Percentiles rank a stretch among this genome's conserved stretches.
Evolutionary conservation across 1,140 invertebrate species (phyloP).

Genomic region (Sinonovacula constricta): DNA sequence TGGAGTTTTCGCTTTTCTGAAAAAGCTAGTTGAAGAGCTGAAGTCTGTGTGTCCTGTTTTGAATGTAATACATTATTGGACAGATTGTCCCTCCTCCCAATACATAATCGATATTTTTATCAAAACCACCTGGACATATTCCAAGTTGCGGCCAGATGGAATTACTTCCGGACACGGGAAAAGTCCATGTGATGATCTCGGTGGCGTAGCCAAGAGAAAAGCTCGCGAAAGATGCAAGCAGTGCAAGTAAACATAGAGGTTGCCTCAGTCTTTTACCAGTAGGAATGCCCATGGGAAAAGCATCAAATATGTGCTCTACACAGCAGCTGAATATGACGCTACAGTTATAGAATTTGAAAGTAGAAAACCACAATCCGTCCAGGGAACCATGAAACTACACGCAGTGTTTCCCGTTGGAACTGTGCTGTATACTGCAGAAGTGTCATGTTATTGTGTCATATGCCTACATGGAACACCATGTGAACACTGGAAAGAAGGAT

Average conservation of each 20-base stretch:
- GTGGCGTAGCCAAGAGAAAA: slow-evolving; percentile 33
- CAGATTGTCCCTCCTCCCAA: slow-evolving; percentile 39
- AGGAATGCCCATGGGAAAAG: neutral
- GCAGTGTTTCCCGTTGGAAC: slow-evolving; percentile 12
- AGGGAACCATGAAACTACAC: slow-evolving; percentile 52
- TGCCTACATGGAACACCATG: neutral
- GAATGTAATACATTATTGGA: slow-evolving; percentile 47
- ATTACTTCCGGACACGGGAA: slow-evolving; percentile 48
- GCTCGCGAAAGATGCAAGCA: slow-evolving; percentile 6
- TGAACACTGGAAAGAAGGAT: slow-evolving; percentile 5
- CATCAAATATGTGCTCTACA: slow-evolving; percentile 4
- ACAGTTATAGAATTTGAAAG: slow-evolving; percentile 19
- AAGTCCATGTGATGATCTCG: slow-evolving; percentile 50
- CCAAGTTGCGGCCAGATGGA: slow-evolving; percentile 21
- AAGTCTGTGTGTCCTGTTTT: slow-evolving; percentile 6
- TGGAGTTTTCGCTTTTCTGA: slow-evolving; percentile 42
- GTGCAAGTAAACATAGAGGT: neutral
- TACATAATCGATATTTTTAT: slow-evolving; percentile 30
- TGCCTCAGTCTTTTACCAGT: neutral
- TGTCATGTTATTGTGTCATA: neutral
- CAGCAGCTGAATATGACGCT: slow-evolving; percentile 12
- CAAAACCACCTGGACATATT: neutral
- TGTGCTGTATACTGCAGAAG: neutral
- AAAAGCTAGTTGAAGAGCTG: slow-evolving; percentile 3
- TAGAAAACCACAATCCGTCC: slow-evolving; percentile 16